These are phyloP conservation scores for Crocodylus rhombifer DNA, from an alignment of 2,797 vertebrate species.

Conservation along the genomic window DNA sequence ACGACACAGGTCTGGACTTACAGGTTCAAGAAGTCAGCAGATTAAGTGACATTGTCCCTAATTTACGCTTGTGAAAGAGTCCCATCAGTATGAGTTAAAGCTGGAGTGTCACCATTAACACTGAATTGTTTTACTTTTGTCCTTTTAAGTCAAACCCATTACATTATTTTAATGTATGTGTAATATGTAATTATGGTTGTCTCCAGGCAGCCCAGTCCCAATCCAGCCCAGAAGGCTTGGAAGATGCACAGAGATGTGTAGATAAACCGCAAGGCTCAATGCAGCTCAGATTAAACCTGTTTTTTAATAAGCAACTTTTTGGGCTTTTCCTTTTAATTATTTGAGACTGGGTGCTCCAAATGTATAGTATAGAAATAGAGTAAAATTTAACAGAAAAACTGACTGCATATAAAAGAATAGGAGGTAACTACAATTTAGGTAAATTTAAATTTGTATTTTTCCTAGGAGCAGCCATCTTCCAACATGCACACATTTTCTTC, in stretches of 20 bases:
- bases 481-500: background rate
- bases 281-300: background rate
- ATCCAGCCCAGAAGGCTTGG: background rate
- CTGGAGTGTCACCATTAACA: background rate
- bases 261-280: conserved; percentile 6
- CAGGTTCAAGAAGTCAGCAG: conserved; percentile 28
- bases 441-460: background rate
- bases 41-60: background rate
- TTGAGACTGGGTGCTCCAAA: background rate
- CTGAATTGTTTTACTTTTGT: background rate
- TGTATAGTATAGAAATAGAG: background rate
- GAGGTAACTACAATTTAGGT: background rate
- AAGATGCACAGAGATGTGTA: background rate
- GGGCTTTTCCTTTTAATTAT: conserved; percentile 4
- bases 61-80: background rate
- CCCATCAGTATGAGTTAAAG: background rate
- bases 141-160: background rate
- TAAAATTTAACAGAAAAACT: background rate
- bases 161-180: background rate
- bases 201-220: background rate
- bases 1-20: conserved; percentile 7
- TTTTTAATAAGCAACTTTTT: background rate
- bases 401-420: background rate
- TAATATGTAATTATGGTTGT: background rate
- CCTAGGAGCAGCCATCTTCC: background rate